A percentile compares a stretch with the other conserved stretches of the same genome.
Evolutionary conservation across 2,797 vertebrate species (phyloP).

Genomic region (Pterois miles): DNA sequence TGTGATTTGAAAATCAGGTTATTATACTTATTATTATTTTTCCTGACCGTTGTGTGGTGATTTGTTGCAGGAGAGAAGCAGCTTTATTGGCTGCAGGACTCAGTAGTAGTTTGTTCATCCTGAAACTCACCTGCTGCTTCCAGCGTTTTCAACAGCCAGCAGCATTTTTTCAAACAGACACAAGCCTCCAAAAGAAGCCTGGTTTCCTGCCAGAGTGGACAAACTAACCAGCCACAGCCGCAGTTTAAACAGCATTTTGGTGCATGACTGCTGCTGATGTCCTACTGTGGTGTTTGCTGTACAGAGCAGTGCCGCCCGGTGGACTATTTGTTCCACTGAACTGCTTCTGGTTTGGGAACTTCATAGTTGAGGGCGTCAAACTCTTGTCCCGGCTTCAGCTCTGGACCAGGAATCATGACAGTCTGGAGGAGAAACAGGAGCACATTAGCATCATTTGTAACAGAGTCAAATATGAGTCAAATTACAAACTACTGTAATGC

Average conservation of each 20-base stretch:
- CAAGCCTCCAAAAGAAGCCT: conserved; percentile 1
- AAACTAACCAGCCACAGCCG: conserved; percentile 20
- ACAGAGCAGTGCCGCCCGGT: conserved; percentile 40
- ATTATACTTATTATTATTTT: neutral
- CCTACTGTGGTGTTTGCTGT: neutral
- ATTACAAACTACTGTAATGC: no score
- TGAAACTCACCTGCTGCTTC: conserved; percentile 37
- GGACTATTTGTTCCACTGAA: conserved; percentile 77
- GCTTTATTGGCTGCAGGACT: conserved; percentile 6
- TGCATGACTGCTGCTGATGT: neutral
- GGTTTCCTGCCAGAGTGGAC: conserved; percentile 25
- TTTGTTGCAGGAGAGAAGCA: neutral
- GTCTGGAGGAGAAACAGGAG: conserved; percentile 83
- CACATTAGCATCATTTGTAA: neutral
- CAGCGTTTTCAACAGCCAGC: no score
- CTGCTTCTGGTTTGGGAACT: conserved; percentile 68
- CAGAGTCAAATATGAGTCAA: no score
- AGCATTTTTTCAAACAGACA: conserved; percentile 20
- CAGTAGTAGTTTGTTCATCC: neutral
- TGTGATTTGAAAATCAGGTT: neutral
- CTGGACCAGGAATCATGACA: conserved; percentile 88
- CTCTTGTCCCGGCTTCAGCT: conserved; percentile 82
- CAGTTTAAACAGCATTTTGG: conserved; percentile 5
- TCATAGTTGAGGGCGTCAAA: conserved; percentile 77
- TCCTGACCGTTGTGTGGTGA: neutral